Base-by-base conservation (phyloP, 2,797 vertebrate genomes). In the Sitta carolinensis region DNA sequence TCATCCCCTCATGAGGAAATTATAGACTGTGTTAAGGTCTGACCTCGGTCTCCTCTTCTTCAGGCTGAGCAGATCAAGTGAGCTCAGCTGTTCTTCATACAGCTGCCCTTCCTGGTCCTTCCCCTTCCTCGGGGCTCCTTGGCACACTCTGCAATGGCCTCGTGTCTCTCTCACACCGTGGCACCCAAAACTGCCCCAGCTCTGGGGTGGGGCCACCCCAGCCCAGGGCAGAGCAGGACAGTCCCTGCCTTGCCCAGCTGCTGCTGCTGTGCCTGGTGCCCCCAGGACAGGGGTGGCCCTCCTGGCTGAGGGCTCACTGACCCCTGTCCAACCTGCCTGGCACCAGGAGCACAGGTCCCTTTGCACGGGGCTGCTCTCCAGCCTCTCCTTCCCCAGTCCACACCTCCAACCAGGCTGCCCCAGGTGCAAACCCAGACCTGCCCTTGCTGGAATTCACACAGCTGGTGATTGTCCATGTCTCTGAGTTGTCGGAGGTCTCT, bases 321-420 rank as follows among this genome's bases (percentile, higher is more conserved):
- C 14, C 17, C 36, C 34, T 1, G 2, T 20, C 3, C 26, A 57
- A 1, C 32, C 58, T 66, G 2, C 30, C 26, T 1, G 0, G 17
- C n/a, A 34, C 43, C 61, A 22, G 61, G 43, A 26, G 7, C 9
- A 3, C 16, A 34, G 3, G 43, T 14, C 20, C 2, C 25, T 57
- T 57, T 9, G 30, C 11, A 5, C 4, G 2, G 48, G 4, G 6
- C 15, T 45, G 22, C 10, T 45, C 23, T 62, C 17, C 67, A 62
- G 27, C 13, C 3, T 70, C 27, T 11, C 4, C 0, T 25, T 57
- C 13, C 20, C 30, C 81, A 34, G 3, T 7, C 26, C 13, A 5
- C 8, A 2, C 22, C 7, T 4, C 8, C 19, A 40, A 3, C 20
- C 25, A n/a, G 7, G 23, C 12, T 50, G 21, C 43, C 21, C 67